phyloP scores from a whole-genome alignment of 2,113 vertebrate genomes.

The Marmota monax region DNA sequence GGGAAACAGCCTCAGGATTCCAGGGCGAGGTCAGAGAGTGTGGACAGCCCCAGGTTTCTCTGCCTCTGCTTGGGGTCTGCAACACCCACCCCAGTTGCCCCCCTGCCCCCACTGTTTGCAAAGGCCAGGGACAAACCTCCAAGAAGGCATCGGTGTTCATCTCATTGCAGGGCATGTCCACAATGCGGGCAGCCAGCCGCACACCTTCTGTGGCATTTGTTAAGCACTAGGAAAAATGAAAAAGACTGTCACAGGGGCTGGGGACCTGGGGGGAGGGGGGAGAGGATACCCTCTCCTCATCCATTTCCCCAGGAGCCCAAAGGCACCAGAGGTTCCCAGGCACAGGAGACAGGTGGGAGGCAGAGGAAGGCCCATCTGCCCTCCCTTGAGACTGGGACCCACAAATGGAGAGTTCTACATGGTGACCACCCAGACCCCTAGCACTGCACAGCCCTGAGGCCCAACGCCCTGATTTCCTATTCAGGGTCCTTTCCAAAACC shows the following conservation, averaged over 20 bases:
- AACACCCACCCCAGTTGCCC: neutral
- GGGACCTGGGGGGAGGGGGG: neutral
- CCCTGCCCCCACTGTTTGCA: neutral
- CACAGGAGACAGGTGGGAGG: too few species aligned
- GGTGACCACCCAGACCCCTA: too few species aligned
- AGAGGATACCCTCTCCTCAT: neutral
- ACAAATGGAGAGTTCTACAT: neutral
- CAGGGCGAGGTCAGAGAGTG: neutral
- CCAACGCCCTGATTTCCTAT: rapidly evolving
- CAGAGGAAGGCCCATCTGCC: too few species aligned
- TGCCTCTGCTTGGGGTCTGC: neutral
- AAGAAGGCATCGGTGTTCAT: conserved; percentile 98
- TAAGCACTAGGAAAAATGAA: conserved; percentile 90
- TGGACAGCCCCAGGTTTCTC: neutral
- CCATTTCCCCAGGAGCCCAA: neutral
- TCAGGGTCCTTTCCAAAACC: neutral
- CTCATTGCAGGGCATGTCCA: conserved; percentile 97
- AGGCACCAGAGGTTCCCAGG: neutral
- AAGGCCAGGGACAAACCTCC: conserved; percentile 86
- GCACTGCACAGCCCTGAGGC: neutral
- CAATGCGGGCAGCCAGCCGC: conserved; percentile 96
- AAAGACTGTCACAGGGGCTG: neutral
- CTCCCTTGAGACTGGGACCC: neutral
- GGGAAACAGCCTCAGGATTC: rapidly evolving
- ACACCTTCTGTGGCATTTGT: conserved; percentile 93